These are phyloP conservation scores for Hemiscyllium ocellatum DNA, from an alignment of 2,113 vertebrate genomes.

Conservation along the genomic window DNA sequence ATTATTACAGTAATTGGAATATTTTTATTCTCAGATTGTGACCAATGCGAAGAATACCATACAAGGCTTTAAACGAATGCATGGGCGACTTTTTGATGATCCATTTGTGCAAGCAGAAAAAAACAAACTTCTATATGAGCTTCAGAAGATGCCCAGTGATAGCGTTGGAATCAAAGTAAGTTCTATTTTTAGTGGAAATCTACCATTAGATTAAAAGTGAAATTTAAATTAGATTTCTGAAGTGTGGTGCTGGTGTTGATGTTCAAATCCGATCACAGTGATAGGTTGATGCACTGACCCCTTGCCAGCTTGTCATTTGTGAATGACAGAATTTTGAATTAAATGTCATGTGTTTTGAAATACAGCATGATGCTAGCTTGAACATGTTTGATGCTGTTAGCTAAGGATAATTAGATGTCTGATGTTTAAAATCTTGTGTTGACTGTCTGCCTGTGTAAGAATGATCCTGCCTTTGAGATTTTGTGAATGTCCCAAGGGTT, in stretches of 20 bases:
- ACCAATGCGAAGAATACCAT: conserved; percentile 90
- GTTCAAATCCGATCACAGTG: too few relatives aligned
- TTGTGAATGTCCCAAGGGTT: neutral
- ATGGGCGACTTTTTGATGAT: conserved; percentile 82
- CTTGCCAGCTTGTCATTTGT: neutral
- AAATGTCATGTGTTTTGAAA: neutral
- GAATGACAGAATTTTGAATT: neutral
- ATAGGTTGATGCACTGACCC: neutral
- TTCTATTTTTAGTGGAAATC: neutral
- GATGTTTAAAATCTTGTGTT: neutral
- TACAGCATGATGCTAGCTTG: neutral
- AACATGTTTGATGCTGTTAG: neutral
- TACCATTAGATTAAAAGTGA: neutral
- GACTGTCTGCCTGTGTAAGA: neutral
- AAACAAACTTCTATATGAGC: conserved; percentile 75
- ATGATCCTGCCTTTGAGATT: neutral
- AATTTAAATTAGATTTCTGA: neutral
- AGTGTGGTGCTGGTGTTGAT: neutral
- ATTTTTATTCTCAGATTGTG: conserved; percentile 62
- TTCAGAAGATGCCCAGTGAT: conserved; percentile 83
- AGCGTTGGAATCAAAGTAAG: conserved; percentile 79
- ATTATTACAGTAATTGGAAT: neutral
- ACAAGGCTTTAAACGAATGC: conserved; percentile 89
- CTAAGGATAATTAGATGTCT: conserved; percentile 11
- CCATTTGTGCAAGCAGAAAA: conserved; percentile 78